A percentile compares a stretch with the other conserved stretches of the same genome.
These are phyloP conservation scores for Rousettus madagascariensis DNA, from an alignment of 2,797 vertebrate genomes.

Conservation along the genomic window DNA sequence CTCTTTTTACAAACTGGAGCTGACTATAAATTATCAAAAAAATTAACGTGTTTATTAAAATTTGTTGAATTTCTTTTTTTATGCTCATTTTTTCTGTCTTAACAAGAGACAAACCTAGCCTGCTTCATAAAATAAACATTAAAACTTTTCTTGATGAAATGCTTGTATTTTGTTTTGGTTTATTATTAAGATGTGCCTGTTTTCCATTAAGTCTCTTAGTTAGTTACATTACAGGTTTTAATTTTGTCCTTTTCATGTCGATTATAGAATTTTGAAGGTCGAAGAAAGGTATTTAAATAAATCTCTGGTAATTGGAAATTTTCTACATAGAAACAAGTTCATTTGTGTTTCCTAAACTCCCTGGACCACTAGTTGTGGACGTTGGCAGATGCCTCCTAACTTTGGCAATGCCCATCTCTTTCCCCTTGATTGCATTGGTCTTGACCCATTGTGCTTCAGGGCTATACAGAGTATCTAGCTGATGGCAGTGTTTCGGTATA, in stretches of 20 bases:
- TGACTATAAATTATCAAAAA: background rate
- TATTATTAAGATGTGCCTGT: background rate
- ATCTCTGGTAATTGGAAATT: constrained; percentile 7
- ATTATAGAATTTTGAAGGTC: constrained; percentile 43
- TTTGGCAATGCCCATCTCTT: background rate
- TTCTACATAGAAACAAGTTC: constrained; percentile 28
- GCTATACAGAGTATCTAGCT: constrained; percentile 12
- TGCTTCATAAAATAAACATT: background rate
- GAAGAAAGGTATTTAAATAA: constrained; percentile 34
- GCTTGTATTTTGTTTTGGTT: background rate
- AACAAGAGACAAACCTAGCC: background rate
- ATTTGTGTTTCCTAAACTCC: constrained; percentile 39
- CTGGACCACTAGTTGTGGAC: background rate
- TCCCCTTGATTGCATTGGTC: background rate
- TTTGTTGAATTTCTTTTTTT: background rate
- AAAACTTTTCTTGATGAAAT: background rate
- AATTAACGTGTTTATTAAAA: background rate
- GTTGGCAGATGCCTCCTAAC: background rate
- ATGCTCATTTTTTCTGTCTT: background rate
- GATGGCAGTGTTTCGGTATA: background rate
- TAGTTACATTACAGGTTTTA: constrained; percentile 39
- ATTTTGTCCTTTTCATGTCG: constrained; percentile 8
- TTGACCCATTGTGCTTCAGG: constrained; percentile 33
- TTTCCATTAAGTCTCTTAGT: background rate
- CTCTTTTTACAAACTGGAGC: background rate